These are phyloP conservation scores for Stigmatopora argus DNA, from an alignment of 2,113 vertebrate species.

Conservation along the genomic window DNA sequence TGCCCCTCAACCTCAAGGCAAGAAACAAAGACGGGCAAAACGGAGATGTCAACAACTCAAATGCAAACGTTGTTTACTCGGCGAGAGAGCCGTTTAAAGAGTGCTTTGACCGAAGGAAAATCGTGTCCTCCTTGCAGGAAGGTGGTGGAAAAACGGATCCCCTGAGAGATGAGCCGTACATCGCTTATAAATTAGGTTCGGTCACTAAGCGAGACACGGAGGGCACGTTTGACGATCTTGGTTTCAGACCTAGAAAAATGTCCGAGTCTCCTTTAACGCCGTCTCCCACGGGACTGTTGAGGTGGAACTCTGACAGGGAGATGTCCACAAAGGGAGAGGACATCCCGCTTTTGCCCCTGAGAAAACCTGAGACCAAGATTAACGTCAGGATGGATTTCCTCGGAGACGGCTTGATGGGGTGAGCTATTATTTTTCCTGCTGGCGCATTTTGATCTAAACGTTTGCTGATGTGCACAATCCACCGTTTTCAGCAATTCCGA, in stretches of 20 bases:
- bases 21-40: constrained; percentile 71
- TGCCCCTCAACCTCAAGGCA: constrained; percentile 63
- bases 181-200: constrained; percentile 74
- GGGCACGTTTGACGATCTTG: constrained; percentile 72
- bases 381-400: constrained; percentile 87
- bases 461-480: background rate
- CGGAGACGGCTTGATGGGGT: constrained; percentile 85
- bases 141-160: constrained; percentile 74
- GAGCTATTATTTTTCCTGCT: constrained; percentile 25
- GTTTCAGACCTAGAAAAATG: constrained; percentile 77
- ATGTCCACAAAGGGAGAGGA: constrained; percentile 70
- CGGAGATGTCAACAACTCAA: constrained; percentile 71
- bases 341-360: constrained; percentile 69
- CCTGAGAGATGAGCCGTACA: constrained; percentile 72
- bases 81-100: constrained; percentile 77
- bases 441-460: background rate
- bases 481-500: constrained; percentile 75
- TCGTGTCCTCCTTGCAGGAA: constrained; percentile 71
- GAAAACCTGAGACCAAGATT: constrained; percentile 82
- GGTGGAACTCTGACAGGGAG: constrained; percentile 75
- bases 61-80: constrained; percentile 70
- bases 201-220: constrained; percentile 72
- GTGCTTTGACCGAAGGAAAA: constrained; percentile 81
- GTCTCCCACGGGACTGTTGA: constrained; percentile 66
- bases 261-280: constrained; percentile 72